A percentile compares a stretch with the other conserved stretches of the same genome.
phyloP scores from a whole-genome alignment of 1,140 invertebrate genomes.

The silkworm (Bombyx mori) region DNA sequence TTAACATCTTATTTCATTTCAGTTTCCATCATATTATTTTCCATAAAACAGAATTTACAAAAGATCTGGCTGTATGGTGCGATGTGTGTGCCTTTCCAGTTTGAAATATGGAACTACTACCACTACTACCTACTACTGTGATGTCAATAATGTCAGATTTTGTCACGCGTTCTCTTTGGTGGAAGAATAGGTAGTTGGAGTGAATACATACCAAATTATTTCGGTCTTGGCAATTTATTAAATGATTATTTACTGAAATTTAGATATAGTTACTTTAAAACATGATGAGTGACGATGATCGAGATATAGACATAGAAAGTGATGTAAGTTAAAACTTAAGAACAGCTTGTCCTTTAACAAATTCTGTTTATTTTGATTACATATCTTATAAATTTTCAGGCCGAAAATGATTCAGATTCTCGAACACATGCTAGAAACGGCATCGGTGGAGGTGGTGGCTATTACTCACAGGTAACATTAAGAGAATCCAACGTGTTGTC shows the following conservation, averaged over 20 bases:
- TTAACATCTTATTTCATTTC: too few relatives aligned
- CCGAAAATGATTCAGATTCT: conserved; percentile 62
- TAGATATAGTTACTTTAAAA: conserved; percentile 21
- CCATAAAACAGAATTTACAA: too few relatives aligned
- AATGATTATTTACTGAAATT: conserved; percentile 34
- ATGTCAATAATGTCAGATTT: conserved; percentile 9
- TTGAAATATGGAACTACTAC: too few relatives aligned
- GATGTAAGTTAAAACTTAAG: conserved; percentile 77
- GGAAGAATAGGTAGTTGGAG: background rate
- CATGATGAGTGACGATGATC: conserved; percentile 90
- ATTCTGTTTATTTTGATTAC: conserved; percentile 23
- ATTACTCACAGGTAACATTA: conserved; percentile 54
- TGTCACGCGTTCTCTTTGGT: conserved; percentile 4
- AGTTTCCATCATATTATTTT: too few relatives aligned
- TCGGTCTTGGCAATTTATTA: conserved; percentile 12
- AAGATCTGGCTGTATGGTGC: too few relatives aligned
- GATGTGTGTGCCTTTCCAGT: too few relatives aligned
- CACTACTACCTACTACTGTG: too few relatives aligned
- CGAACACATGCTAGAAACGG: conserved; percentile 48
- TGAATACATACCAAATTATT: conserved; percentile 1
- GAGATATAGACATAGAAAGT: conserved; percentile 93
- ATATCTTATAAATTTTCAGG: conserved; percentile 40
- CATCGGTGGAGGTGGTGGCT: conserved; percentile 53
- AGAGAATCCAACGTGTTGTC: too few relatives aligned
- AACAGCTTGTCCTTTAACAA: too few relatives aligned